Evolutionary conservation across 2,797 vertebrate species (phyloP), one percentile per base, ranked within the genome.

Genomic region (Halcyon smyrnensis): DNA sequence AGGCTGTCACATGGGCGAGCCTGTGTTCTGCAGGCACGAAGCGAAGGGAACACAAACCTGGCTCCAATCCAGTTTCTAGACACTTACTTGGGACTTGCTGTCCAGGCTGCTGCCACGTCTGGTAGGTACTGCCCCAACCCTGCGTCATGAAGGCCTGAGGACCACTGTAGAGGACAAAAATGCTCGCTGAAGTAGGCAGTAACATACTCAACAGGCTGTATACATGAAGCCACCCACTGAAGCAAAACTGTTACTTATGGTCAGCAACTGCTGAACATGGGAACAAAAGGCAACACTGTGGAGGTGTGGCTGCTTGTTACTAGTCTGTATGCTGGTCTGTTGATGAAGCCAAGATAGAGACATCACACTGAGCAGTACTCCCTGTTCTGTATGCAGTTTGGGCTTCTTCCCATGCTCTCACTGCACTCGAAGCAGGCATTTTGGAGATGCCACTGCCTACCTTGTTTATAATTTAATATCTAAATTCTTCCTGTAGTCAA

Each of bases 21-120:
- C 53, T 45, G 32, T 9, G 46, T 20, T 46, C 3, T 32, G 45
- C 25, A 80, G 83, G 63, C 46, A 78, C 0, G 4, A 43, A 82
- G 77, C 30, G 50, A 50, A 87, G 65, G 32, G 53, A 91, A 77
- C 86, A 78, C 14, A 71, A 79, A 43, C 32, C n/a, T 51, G 73
- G 20, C 68, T 70, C 69, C 79, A 57, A 0, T 28, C 11, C 89
- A 46, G 24, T 12, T 8, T 12, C 21, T 32, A 3, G 27, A 15
- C 74, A 99, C 99, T 99, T 98, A 99, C 99, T 98, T 98, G 99
- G 99, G 87, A 99, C 99, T 98, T 99, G 99, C 84, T 99, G 99
- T 86, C 98, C 97, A 94, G 99, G 99, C 93, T 99, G 99, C 97
- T 99, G 99, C 99, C 99, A 99, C 17, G 99, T 98, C 97, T 99